Percentiles rank a stretch among this genome's conserved stretches.
Conservation (phyloP, 2,888 invertebrate genomes). For the Steinernema carpocapsae region DNA sequence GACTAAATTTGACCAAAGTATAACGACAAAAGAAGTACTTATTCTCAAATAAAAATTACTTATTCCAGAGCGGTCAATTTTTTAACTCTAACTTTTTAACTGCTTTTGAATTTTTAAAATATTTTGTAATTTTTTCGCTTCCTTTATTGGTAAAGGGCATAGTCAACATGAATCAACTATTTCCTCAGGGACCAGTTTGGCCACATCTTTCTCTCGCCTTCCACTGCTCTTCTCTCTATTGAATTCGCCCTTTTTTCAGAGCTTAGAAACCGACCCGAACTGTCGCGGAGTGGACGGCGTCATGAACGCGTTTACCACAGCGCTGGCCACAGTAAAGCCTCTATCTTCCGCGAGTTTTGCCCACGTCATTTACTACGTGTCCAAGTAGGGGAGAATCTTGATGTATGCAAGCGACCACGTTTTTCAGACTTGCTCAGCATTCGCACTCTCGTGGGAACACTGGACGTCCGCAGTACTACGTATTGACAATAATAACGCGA, state of each 20-base stretch:
- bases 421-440: slow-evolving; percentile 42
- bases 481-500: slow-evolving; percentile 59
- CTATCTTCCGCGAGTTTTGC: slow-evolving; percentile 61
- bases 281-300: slow-evolving; percentile 65
- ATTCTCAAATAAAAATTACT: no score
- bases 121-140: no score
- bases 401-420: slow-evolving; percentile 17
- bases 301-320: slow-evolving; percentile 59
- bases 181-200: no score
- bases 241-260: slow-evolving; percentile 42
- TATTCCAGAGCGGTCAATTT: no score
- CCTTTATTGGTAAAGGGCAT: no score
- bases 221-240: no score
- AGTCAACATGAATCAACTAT: no score
- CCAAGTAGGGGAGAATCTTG: slow-evolving; percentile 47
- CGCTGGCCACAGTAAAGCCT: slow-evolving; percentile 57
- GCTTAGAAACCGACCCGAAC: slow-evolving; percentile 62
- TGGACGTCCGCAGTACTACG: slow-evolving; percentile 50
- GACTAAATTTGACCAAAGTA: no score
- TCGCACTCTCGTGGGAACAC: slow-evolving; percentile 33
- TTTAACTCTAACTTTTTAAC: no score
- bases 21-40: no score
- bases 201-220: no score
- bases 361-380: slow-evolving; percentile 63
- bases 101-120: no score